Conservation (phyloP, 2,888 invertebrate species). For the Leptarthrus brevirostris region DNA sequence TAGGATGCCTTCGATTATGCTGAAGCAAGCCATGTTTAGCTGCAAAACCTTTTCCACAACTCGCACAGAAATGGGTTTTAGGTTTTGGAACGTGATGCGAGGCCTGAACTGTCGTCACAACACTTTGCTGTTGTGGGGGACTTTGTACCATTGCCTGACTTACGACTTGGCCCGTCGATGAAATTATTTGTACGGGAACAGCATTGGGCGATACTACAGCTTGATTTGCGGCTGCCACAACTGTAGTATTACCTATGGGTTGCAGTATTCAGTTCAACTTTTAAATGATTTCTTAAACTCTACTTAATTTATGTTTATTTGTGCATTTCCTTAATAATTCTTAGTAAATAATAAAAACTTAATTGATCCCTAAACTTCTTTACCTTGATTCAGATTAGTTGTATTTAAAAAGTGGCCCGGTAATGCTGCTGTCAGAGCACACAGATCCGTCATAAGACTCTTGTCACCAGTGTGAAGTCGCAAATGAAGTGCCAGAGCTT, state of each 20-base stretch:
- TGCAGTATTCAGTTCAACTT: conserved; percentile 29
- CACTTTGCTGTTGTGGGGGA: conserved; percentile 64
- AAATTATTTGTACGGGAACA: conserved; percentile 68
- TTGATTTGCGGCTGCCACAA: conserved; percentile 66
- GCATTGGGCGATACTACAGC: conserved; percentile 65
- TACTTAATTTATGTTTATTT: too few species aligned
- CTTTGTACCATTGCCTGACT: conserved; percentile 67
- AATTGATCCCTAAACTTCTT: too few species aligned
- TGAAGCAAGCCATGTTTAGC: conserved; percentile 85
- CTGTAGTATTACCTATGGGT: conserved; percentile 57
- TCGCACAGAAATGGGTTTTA: conserved; percentile 81
- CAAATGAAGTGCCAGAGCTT: conserved; percentile 82
- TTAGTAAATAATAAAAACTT: too few species aligned
- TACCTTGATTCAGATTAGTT: conserved; percentile 64
- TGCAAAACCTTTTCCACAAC: conserved; percentile 85
- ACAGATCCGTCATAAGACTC: conserved; percentile 82
- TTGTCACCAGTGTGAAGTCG: conserved; percentile 84
- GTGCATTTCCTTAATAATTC: too few species aligned
- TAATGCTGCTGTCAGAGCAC: conserved; percentile 82
- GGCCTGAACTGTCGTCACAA: conserved; percentile 55
- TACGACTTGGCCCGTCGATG: conserved; percentile 67
- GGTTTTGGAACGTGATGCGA: conserved; percentile 68
- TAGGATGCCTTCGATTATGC: conserved; percentile 82
- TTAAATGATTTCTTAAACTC: conserved; percentile 26
- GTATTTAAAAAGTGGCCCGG: conserved; percentile 73